A percentile compares a stretch with the other conserved stretches of the same genome.
phyloP scores from a whole-genome alignment of 1,140 invertebrate species.

The Aphidius ervi region DNA sequence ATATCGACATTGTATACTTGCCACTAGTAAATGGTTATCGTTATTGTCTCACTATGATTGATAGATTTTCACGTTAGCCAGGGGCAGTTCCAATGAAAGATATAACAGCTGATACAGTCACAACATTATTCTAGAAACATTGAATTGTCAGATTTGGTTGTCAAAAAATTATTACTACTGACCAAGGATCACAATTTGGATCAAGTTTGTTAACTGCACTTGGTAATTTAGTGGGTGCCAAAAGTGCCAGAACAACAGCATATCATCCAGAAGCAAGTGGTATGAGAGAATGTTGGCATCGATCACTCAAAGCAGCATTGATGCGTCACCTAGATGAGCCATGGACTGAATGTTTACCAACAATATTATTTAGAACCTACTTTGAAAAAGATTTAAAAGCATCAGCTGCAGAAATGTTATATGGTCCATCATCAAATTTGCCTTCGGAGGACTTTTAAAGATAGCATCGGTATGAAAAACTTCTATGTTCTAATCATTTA shows the following conservation, averaged over 20 bases:
- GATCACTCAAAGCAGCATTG: background rate
- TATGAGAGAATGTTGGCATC: background rate
- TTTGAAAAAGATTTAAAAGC: conserved; percentile 6
- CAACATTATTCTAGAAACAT: background rate
- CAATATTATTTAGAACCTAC: background rate
- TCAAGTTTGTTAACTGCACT: background rate
- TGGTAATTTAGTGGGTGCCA: background rate
- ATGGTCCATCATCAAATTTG: no score
- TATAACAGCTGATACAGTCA: background rate
- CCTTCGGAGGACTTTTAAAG: no score
- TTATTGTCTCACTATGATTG: conserved; percentile 8
- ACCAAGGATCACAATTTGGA: conserved; percentile 10
- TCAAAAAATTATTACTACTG: background rate
- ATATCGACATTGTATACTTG: background rate
- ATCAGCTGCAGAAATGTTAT: background rate
- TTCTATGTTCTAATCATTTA: no score
- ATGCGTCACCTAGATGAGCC: conserved; percentile 1
- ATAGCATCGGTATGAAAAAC: no score
- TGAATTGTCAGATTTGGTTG: conserved; percentile 1
- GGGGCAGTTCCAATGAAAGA: conserved; percentile 5
- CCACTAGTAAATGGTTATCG: background rate
- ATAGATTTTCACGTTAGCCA: conserved; percentile 7
- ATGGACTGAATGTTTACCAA: conserved; percentile 5
- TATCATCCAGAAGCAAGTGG: conserved; percentile 10
- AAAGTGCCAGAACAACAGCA: conserved; percentile 1